These are phyloP conservation scores for Chloroclysta siterata DNA, from an alignment of 2,888 invertebrate genomes.

Conservation along the genomic window DNA sequence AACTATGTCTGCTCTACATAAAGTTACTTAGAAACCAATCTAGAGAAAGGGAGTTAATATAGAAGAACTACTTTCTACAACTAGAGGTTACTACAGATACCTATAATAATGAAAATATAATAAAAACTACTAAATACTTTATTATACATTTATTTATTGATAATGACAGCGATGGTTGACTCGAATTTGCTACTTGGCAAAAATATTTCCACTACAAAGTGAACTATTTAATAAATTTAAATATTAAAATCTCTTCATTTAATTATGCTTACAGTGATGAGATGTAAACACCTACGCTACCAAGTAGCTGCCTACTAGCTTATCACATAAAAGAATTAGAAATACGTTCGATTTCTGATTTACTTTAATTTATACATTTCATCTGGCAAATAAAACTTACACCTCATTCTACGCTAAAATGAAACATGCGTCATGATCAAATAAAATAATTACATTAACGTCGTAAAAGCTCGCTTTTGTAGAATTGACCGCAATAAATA, in stretches of 20 bases:
- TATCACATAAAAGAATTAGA: constrained; percentile 72
- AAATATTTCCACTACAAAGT: constrained; percentile 83
- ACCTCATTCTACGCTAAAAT: constrained; percentile 63
- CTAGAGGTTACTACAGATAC: background rate
- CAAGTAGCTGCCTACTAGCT: constrained; percentile 74
- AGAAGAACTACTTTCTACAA: constrained; percentile 1
- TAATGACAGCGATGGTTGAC: constrained; percentile 85
- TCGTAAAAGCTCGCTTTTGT: constrained; percentile 73
- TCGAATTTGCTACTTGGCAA: constrained; percentile 84
- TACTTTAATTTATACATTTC: constrained; percentile 65
- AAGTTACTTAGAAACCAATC: background rate
- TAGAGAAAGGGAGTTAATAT: background rate
- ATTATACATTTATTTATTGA: constrained; percentile 85
- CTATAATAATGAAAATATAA: constrained; percentile 31
- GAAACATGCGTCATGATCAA: constrained; percentile 62
- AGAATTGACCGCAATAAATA: constrained; percentile 81
- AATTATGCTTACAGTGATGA: constrained; percentile 74
- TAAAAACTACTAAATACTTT: constrained; percentile 65
- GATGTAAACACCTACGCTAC: constrained; percentile 77
- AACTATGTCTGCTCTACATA: background rate
- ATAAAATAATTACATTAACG: constrained; percentile 64
- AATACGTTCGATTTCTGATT: constrained; percentile 76
- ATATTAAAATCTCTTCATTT: constrained; percentile 81
- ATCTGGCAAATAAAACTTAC: constrained; percentile 71
- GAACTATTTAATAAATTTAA: constrained; percentile 77